Base-by-base conservation (phyloP, 2,888 invertebrate genomes). In the Dryocosmus kuriphilus region DNA sequence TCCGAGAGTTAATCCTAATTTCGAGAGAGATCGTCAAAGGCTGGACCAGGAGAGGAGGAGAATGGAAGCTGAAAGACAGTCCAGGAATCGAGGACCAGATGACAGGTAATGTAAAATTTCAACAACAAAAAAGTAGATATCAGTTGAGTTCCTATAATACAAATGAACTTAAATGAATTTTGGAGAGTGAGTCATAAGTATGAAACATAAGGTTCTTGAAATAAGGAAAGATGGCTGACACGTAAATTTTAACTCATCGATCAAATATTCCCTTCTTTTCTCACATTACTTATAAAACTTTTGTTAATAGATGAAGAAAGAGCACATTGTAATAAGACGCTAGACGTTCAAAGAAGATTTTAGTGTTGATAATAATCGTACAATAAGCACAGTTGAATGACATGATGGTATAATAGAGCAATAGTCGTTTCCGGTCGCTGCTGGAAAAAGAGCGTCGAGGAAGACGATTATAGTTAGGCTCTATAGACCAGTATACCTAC, bases 11-110 rank as follows among this genome's bases (percentile, higher is more conserved):
- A 71, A 71, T n/a, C 19, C 16, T 1, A 35, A 41, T 24, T 74
- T 65, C 16, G 86, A 86, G 51, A 79, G 75, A 41, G 79, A 80
- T 32, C 82, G 81, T 74, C 82, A 84, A 73, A 79, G 79, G 55
- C 75, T 80, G 76, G 82, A 85, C 57, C 76, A 80, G 16, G 76
- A 81, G n/a, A 84, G 83, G 55, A 75, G 80, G n/a, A 76, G 77
- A 9, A 27, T 75, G 38, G 30, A 24, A 41, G 11, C 24, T 16
- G 61, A 51, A 22, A 75, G 30, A 8, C 51, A 16, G 38, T 24
- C 30, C 8, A 74, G 24, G 32, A 57, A 19, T 22, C 27, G 74
- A 7, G 74, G 32, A 57, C 19, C n/a, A n/a, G n/a, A 71, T 46
- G 19, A 51, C 19, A 71, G 67, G 67, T 71, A 51, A 46, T 46